phyloP scores from a whole-genome alignment of 2,888 invertebrate species.

The Oscheius onirici region DNA sequence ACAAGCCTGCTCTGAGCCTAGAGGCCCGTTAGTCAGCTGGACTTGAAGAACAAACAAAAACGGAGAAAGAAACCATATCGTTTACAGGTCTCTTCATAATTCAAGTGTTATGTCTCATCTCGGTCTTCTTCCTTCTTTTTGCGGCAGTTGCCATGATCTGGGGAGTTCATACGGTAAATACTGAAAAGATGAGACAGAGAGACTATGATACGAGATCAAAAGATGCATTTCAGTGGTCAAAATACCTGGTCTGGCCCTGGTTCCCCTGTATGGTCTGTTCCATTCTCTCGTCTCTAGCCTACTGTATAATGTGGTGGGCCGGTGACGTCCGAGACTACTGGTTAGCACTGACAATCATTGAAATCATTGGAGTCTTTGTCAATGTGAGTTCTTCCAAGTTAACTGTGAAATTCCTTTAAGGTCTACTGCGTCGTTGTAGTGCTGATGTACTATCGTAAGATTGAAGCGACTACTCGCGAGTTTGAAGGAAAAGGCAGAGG shows the following conservation, averaged over 20 bases:
- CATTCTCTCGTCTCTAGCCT: constrained; percentile 67
- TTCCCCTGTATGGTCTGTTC: constrained; percentile 65
- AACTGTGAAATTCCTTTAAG: too few relatives aligned
- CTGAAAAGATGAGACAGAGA: neutral
- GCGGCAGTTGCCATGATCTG: constrained; percentile 68
- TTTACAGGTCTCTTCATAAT: constrained; percentile 70
- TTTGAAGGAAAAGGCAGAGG: constrained; percentile 58
- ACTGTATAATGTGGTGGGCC: constrained; percentile 71
- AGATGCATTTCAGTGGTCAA: constrained; percentile 56
- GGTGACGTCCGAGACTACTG: constrained; percentile 71
- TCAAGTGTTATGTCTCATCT: constrained; percentile 69
- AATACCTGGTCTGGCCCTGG: constrained; percentile 70
- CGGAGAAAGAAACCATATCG: neutral
- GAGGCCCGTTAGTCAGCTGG: constrained; percentile 2
- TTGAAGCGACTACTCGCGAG: constrained; percentile 60
- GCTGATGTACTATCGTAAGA: constrained; percentile 63
- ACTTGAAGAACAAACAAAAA: neutral
- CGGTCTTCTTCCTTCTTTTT: constrained; percentile 71
- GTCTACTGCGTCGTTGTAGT: constrained; percentile 68
- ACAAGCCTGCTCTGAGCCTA: constrained; percentile 9
- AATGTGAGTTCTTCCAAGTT: constrained; percentile 67
- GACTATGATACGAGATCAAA: neutral
- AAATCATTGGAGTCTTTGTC: constrained; percentile 67
- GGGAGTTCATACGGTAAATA: constrained; percentile 67
- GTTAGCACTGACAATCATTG: constrained; percentile 69